A percentile compares a stretch with the other conserved stretches of the same genome.
These are phyloP conservation scores for Florisuga fusca DNA, from an alignment of 2,797 vertebrate genomes.

Conservation along the genomic window DNA sequence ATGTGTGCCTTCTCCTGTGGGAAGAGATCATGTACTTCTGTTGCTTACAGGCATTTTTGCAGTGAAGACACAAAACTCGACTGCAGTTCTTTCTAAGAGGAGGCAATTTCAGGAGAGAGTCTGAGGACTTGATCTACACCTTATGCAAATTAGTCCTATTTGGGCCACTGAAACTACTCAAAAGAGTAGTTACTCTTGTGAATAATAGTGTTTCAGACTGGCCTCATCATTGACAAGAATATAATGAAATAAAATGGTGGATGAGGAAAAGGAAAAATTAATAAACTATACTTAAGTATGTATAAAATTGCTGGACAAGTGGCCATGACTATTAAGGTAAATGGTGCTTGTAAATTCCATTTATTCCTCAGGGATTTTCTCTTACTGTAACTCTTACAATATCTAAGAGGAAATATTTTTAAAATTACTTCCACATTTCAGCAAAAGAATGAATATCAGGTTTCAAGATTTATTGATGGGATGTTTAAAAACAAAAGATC, in stretches of 20 bases:
- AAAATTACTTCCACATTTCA: slow-evolving; percentile 45
- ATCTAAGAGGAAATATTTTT: slow-evolving; percentile 59
- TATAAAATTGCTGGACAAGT: slow-evolving; percentile 52
- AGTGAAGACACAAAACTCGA: not conserved
- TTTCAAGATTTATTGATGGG: slow-evolving; percentile 53
- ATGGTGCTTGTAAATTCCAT: slow-evolving; percentile 62
- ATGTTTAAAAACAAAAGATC: slow-evolving; percentile 55
- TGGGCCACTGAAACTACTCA: not conserved
- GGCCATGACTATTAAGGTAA: slow-evolving; percentile 51
- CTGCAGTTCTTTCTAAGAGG: not conserved
- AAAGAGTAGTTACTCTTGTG: not conserved
- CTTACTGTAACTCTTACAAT: slow-evolving; percentile 21
- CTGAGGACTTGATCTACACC: not conserved
- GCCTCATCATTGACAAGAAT: not conserved
- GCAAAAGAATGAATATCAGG: slow-evolving; percentile 24
- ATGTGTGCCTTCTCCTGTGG: not conserved
- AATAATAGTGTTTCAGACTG: not conserved
- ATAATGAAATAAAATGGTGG: not conserved
- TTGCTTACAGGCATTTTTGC: not conserved
- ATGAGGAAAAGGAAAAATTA: slow-evolving; percentile 31
- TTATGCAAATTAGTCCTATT: not conserved
- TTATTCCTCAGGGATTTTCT: slow-evolving; percentile 46
- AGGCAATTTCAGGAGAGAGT: not conserved
- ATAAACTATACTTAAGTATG: slow-evolving; percentile 27
- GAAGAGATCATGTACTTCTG: not conserved